Conservation (phyloP, 2,888 invertebrate genomes). For the Ceratothoa steindachneri region DNA sequence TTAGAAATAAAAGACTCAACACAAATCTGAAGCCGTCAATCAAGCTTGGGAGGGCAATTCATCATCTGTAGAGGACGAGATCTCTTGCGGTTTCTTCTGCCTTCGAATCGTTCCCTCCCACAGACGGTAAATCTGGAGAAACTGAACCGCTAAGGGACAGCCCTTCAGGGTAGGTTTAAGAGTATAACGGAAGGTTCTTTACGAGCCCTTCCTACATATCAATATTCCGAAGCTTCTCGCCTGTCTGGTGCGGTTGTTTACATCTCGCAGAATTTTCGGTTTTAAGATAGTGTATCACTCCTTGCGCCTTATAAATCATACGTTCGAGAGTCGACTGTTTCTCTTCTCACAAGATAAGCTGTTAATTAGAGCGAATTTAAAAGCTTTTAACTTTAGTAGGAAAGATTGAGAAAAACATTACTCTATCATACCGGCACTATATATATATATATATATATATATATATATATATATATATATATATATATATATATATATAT, state of each 20-base stretch:
- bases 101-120: background rate
- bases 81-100: background rate
- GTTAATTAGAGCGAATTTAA: background rate
- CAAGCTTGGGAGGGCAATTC: background rate
- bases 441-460: too few species aligned
- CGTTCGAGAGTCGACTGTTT: background rate
- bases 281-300: background rate
- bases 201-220: background rate
- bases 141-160: background rate
- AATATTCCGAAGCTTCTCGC: slow-evolving; percentile 1
- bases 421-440: too few species aligned
- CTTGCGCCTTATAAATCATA: background rate
- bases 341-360: background rate
- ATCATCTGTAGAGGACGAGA: background rate
- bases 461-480: too few species aligned
- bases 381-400: background rate
- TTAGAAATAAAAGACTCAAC: background rate
- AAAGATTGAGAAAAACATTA: too few species aligned
- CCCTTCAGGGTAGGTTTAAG: background rate
- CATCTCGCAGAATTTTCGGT: background rate
- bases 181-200: slow-evolving; percentile 6
- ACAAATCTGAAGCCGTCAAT: background rate
- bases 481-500: too few species aligned
- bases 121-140: background rate
- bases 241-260: background rate